Evolutionary conservation across 2,888 invertebrate genomes (phyloP).

Genomic region (Eugnorisma glareosa): DNA sequence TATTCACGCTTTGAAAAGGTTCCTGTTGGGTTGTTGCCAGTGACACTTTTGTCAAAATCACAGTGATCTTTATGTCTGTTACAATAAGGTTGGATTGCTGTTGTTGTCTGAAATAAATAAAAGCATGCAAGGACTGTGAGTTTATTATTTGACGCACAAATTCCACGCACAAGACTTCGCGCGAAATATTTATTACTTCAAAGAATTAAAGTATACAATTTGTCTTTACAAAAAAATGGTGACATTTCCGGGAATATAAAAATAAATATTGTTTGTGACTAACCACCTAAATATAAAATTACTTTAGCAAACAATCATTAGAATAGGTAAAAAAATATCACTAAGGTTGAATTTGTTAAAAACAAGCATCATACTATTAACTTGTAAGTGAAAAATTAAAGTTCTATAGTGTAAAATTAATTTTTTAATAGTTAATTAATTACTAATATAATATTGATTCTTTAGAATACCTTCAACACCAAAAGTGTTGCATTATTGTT

Average conservation of each 20-base stretch:
- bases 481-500: conserved; percentile 21
- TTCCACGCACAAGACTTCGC: neutral
- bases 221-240: neutral
- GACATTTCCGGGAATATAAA: neutral
- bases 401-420: conserved; percentile 17
- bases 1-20: too few species aligned
- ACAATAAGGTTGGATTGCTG: neutral
- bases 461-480: conserved; percentile 42
- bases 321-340: conserved; percentile 54
- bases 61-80: neutral
- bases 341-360: conserved; percentile 58
- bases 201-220: neutral
- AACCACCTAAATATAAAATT: neutral
- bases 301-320: conserved; percentile 41
- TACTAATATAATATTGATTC: conserved; percentile 28
- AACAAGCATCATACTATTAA: conserved; percentile 60
- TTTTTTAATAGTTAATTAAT: conserved; percentile 48
- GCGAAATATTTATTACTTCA: neutral
- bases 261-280: neutral
- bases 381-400: conserved; percentile 48
- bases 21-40: neutral
- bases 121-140: neutral
- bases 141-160: conserved; percentile 7
- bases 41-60: neutral
- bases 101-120: neutral